phyloP scores from a whole-genome alignment of 2,888 invertebrate species.

The Corythucha ciliata region DNA sequence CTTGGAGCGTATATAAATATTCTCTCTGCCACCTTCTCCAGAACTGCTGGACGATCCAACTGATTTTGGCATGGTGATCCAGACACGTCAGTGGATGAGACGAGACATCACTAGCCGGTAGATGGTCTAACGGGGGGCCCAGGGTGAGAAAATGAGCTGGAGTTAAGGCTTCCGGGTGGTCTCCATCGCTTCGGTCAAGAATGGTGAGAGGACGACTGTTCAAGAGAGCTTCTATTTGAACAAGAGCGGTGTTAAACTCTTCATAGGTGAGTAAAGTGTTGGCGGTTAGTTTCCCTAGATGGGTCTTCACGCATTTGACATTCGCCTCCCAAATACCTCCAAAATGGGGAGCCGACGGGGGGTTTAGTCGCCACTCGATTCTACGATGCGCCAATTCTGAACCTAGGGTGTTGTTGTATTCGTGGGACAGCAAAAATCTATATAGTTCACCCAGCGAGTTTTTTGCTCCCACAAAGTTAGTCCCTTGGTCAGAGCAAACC shows the following conservation, averaged over 20 bases:
- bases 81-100: background rate
- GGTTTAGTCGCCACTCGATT: background rate
- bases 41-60: background rate
- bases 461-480: background rate
- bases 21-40: background rate
- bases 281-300: background rate
- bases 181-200: background rate
- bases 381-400: background rate
- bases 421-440: background rate
- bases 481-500: background rate
- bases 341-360: background rate
- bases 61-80: background rate
- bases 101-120: background rate
- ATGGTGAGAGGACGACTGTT: background rate
- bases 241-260: too few relatives aligned
- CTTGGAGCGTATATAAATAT: background rate
- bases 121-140: background rate
- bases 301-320: background rate
- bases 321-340: constrained; percentile 8
- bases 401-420: background rate
- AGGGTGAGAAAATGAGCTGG: background rate
- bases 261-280: too few relatives aligned
- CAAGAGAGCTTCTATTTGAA: background rate
- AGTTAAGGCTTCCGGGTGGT: background rate
- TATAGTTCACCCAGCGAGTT: background rate